A percentile compares a stretch with the other conserved stretches of the same genome.
Conservation (phyloP, 2,797 vertebrate genomes). For the Xenops minutus region DNA sequence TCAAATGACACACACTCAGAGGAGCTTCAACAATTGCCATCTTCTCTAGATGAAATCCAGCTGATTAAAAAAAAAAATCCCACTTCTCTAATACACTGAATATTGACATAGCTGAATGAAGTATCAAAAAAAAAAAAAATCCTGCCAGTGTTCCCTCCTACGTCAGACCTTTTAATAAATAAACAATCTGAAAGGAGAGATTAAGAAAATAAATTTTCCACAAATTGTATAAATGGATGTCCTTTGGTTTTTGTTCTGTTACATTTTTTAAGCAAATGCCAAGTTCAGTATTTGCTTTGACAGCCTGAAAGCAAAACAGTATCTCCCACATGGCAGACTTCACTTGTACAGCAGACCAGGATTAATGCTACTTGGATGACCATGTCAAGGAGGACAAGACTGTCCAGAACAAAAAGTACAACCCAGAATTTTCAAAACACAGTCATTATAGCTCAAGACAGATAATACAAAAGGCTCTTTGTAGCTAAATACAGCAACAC, state of each 20-base stretch:
- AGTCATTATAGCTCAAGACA: background rate
- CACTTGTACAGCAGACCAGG: background rate
- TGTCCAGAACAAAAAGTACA: background rate
- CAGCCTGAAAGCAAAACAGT: background rate
- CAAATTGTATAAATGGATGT: background rate
- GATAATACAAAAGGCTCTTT: background rate
- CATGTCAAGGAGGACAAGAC: background rate
- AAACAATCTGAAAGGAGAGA: background rate
- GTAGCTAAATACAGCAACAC: background rate
- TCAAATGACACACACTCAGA: background rate
- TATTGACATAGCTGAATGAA: background rate
- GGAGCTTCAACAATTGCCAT: background rate
- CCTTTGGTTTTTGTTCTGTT: background rate
- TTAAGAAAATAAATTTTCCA: conserved; percentile 38
- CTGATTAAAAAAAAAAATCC: background rate
- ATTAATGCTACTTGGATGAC: conserved; percentile 12
- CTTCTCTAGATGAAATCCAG: background rate
- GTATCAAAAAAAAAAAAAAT: background rate
- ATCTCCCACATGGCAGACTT: background rate
- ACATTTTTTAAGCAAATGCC: conserved; percentile 31
- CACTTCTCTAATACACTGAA: background rate
- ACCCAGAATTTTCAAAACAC: background rate
- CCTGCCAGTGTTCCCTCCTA: background rate
- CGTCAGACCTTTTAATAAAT: background rate
- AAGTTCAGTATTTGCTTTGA: conserved; percentile 44